Percentiles rank a stretch among this genome's conserved stretches.
phyloP scores from a whole-genome alignment of 1,140 invertebrate genomes.

The Scaptomyza montana region DNA sequence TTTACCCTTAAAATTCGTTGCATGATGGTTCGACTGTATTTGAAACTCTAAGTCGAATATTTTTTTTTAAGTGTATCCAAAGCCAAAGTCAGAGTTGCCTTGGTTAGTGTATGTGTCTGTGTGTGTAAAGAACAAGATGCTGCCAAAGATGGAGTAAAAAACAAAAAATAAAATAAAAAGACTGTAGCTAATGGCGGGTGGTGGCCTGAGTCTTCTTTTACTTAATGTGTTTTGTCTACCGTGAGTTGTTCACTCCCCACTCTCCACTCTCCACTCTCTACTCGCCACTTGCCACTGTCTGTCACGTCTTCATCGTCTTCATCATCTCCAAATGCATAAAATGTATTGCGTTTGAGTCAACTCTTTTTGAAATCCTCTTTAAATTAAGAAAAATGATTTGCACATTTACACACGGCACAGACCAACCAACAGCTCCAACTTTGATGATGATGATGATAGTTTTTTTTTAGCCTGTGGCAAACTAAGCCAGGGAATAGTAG shows the following conservation, averaged over 20 bases:
- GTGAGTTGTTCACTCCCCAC: constrained; percentile 1
- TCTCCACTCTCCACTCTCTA: too few relatives aligned
- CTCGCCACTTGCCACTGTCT: too few relatives aligned
- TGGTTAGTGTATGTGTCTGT: constrained; percentile 14
- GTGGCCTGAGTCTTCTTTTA: neutral
- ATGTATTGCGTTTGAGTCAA: constrained; percentile 52
- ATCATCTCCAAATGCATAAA: constrained; percentile 43
- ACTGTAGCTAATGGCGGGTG: constrained; percentile 1
- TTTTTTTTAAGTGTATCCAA: too few relatives aligned
- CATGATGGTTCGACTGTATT: too few relatives aligned
- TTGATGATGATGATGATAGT: constrained; percentile 33
- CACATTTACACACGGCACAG: constrained; percentile 42
- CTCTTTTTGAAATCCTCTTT: constrained; percentile 65
- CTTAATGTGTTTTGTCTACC: constrained; percentile 51
- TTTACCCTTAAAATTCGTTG: too few relatives aligned
- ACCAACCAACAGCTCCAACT: constrained; percentile 7
- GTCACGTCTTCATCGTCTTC: constrained; percentile 25
- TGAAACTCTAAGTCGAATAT: too few relatives aligned
- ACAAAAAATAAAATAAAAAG: neutral
- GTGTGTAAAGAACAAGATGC: constrained; percentile 16
- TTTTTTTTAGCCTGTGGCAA: constrained; percentile 2
- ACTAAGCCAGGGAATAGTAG: neutral
- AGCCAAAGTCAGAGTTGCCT: constrained; percentile 29
- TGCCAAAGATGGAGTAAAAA: constrained; percentile 20
- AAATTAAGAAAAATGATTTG: constrained; percentile 81